A percentile compares a stretch with the other conserved stretches of the same genome.
These are phyloP conservation scores for Philereme transversata DNA, from an alignment of 2,888 invertebrate genomes.

Conservation along the genomic window DNA sequence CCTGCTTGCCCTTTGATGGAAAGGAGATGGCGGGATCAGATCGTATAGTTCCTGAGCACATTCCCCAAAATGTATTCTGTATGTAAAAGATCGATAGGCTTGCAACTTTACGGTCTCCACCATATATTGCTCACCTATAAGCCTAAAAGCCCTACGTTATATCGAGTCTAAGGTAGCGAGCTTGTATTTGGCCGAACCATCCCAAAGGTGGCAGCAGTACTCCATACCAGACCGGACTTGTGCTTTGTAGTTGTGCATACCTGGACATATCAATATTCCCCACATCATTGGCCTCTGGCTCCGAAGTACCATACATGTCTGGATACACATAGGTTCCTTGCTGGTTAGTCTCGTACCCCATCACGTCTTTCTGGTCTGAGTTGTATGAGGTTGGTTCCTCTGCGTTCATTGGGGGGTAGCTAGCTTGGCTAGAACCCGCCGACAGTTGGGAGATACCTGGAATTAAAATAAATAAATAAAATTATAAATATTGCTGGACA, in stretches of 20 bases:
- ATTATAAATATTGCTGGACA: too few relatives aligned
- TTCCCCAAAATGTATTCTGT: too few relatives aligned
- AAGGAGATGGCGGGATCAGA: too few relatives aligned
- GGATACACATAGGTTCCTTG: conserved; percentile 75
- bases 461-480: conserved; percentile 43
- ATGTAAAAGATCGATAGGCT: background rate
- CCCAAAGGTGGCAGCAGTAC: too few relatives aligned
- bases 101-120: too few relatives aligned
- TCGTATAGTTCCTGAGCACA: too few relatives aligned
- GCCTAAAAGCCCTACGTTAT: too few relatives aligned
- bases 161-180: too few relatives aligned
- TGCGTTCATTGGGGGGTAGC: conserved; percentile 84
- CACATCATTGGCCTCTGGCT: conserved; percentile 68
- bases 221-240: too few relatives aligned
- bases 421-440: conserved; percentile 75
- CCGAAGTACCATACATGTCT: conserved; percentile 54
- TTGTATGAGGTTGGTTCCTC: conserved; percentile 84
- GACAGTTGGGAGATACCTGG: conserved; percentile 84
- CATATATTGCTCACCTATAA: too few relatives aligned
- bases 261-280: conserved; percentile 78
- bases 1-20: too few relatives aligned
- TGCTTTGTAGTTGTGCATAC: conserved; percentile 44
- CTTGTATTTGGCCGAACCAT: too few relatives aligned
- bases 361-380: conserved; percentile 85
- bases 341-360: conserved; percentile 78